Evolutionary conservation across 2,797 vertebrate genomes (phyloP), one percentile per base, ranked within the genome.

Genomic region (Muscicapa comitata): DNA sequence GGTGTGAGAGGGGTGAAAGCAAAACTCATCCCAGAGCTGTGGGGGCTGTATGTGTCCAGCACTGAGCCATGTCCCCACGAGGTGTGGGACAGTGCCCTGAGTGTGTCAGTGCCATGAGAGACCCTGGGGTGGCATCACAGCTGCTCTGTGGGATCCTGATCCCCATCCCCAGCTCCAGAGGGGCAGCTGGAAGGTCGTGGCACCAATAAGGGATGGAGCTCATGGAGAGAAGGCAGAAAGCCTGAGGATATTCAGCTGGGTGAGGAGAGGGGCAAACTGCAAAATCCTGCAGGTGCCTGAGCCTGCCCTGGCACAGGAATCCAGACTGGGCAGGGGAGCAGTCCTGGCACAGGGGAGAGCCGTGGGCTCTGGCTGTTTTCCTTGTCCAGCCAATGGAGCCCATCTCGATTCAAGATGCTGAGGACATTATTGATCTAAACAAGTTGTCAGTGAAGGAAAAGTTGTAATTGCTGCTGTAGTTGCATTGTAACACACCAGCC

Each of bases 391-490:
- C 83, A 73, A 75, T 71, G 68, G 35, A 94, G 53, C 79, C 91
- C 90, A 90, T 96, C 97, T 97, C 84, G 65, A 97, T 94, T 94
- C 93, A 82, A 48, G 35, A 93, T 78, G 59, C 77, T 21, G 79
- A 66, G 47, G 97, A 94, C 71, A 86, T 97, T 98, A 98, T 98
- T 97, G 97, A 98, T 98, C 97, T 95, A 96, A 97, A 96, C 96
- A 89, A 97, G 96, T 96, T 97, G 97, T 98, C 97, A 94, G 97
- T 70, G 87, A 95, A 97, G 96, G 96, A 97, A 96, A 97, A 97
- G 97, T 98, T 98, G 97, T 98, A 98, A 98, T 98, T 97, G 97
- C 96, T 95, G 94, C 95, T 97, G 98, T 97, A 97, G 96, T 97
- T 98, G 97, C 96, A 96, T 97, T 98, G 97, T 98, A 98, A 97